Percentiles rank a stretch among this genome's conserved stretches.
Evolutionary conservation across 1,140 invertebrate genomes (phyloP).

Genomic region (Lordiphosa stackelbergi): DNA sequence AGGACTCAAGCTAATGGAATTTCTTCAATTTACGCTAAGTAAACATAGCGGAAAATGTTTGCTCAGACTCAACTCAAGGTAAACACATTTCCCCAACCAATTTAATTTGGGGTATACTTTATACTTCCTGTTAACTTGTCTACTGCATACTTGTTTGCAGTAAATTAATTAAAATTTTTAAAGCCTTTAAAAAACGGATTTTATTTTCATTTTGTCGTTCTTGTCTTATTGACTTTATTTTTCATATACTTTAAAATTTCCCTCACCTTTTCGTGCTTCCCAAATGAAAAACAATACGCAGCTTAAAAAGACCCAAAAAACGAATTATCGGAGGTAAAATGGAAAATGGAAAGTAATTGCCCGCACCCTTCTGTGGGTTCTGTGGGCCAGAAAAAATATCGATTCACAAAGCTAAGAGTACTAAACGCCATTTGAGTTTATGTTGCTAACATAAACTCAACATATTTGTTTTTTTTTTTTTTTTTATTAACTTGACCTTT

Average conservation of each 20-base stretch:
- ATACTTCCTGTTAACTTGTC: neutral
- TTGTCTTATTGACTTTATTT: neutral
- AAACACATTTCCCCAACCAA: constrained; percentile 12
- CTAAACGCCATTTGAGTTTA: constrained; percentile 30
- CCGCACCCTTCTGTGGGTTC: too few species aligned
- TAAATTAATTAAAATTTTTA: constrained; percentile 7
- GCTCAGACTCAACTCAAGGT: constrained; percentile 18
- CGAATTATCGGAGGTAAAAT: constrained; percentile 46
- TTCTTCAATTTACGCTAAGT: constrained; percentile 23
- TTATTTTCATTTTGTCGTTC: neutral
- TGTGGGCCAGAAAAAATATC: constrained; percentile 17
- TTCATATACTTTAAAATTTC: constrained; percentile 19
- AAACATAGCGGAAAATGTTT: constrained; percentile 34
- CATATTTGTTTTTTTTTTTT: neutral
- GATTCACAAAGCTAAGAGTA: constrained; percentile 12
- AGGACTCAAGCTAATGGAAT: neutral
- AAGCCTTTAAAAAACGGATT: neutral
- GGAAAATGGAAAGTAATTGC: constrained; percentile 8
- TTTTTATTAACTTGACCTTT: constrained; percentile 54
- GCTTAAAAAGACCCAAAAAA: constrained; percentile 41
- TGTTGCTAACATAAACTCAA: constrained; percentile 34
- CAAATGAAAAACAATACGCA: constrained; percentile 14
- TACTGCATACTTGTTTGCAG: neutral
- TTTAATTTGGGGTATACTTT: neutral
- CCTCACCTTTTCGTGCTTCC: constrained; percentile 16